Conservation (phyloP, 2,113 vertebrate species). For the Calcarius ornatus region DNA sequence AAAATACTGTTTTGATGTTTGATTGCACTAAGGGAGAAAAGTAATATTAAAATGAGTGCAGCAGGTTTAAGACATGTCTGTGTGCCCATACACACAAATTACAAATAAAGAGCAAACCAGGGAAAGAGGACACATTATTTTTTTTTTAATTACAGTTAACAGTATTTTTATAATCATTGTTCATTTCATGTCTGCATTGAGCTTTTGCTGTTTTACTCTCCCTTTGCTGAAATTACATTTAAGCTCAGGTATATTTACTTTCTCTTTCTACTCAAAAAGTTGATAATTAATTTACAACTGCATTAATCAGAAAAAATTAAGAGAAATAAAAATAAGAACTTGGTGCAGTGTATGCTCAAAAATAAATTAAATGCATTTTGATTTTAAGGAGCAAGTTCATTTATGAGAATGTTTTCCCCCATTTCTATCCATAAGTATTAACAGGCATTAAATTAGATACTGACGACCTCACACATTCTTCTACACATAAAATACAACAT, state of each 20-base stretch:
- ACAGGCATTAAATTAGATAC: background rate
- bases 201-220: background rate
- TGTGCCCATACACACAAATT: background rate
- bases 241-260: background rate
- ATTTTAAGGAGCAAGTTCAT: background rate
- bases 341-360: background rate
- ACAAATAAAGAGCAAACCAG: background rate
- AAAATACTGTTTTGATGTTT: background rate
- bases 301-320: background rate
- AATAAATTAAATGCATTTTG: background rate
- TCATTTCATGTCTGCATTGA: background rate
- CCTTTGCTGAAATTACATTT: background rate
- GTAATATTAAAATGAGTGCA: background rate
- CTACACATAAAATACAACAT: background rate
- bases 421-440: background rate
- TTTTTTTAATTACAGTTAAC: background rate
- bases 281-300: background rate
- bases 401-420: background rate
- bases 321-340: background rate
- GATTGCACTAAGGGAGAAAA: background rate
- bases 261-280: background rate
- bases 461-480: background rate
- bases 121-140: background rate
- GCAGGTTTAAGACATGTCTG: background rate
- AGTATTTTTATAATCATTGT: background rate